phyloP scores from a whole-genome alignment of 1,140 invertebrate genomes.

The Acyrthosiphon pisum region DNA sequence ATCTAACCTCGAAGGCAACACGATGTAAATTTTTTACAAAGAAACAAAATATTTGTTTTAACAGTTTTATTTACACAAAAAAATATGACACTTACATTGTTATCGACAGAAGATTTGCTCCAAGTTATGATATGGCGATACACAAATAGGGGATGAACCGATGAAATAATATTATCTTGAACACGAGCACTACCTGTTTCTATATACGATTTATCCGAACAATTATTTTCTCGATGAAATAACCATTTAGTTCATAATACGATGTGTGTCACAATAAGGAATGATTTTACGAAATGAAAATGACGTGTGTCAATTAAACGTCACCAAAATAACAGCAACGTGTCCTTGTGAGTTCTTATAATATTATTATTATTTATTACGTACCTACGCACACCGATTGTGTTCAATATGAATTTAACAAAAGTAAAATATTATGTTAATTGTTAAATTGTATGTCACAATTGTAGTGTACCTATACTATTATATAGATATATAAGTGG shows the following conservation, averaged over 20 bases:
- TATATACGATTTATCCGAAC: background rate
- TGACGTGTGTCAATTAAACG: background rate
- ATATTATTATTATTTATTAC: background rate
- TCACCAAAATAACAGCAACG: background rate
- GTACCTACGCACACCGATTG: background rate
- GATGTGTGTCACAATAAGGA: background rate
- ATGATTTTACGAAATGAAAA: background rate
- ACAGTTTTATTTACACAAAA: background rate
- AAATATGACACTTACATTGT: background rate
- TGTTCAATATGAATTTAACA: background rate
- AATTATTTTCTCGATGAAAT: background rate
- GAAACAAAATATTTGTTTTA: background rate
- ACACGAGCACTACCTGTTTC: background rate
- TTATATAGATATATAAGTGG: background rate
- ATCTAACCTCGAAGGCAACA: too few relatives aligned
- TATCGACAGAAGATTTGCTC: background rate
- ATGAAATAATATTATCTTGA: too few relatives aligned
- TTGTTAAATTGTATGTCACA: background rate
- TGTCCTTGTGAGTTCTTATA: background rate
- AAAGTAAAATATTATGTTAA: background rate
- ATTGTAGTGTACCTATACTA: too few relatives aligned
- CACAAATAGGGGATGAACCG: background rate
- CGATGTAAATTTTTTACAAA: background rate
- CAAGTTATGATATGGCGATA: background rate
- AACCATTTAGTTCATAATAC: background rate